These are phyloP conservation scores for Lydus trimaculatus DNA, from an alignment of 2,888 invertebrate genomes.

Conservation along the genomic window DNA sequence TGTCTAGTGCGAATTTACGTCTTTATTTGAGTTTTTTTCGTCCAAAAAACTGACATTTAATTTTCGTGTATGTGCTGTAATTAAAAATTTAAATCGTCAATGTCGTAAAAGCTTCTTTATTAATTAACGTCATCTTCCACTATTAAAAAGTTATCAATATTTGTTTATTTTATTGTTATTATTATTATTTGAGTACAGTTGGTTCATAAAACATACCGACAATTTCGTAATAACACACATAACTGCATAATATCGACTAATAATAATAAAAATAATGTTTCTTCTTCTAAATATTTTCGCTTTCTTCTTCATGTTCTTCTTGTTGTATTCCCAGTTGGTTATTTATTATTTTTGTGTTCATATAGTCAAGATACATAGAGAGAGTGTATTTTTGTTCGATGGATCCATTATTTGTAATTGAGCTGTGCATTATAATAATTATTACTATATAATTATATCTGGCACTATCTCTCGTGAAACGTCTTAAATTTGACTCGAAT, in stretches of 20 bases:
- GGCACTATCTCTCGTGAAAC: neutral
- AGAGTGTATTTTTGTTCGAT: neutral
- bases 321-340: no score
- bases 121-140: neutral
- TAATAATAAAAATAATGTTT: neutral
- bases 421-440: neutral
- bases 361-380: neutral
- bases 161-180: no score
- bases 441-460: conserved; percentile 1
- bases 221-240: neutral
- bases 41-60: neutral
- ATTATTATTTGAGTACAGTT: neutral
- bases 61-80: neutral
- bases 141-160: neutral
- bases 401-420: conserved; percentile 4
- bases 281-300: neutral
- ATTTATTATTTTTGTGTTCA: neutral
- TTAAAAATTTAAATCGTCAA: neutral
- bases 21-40: neutral
- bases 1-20: neutral
- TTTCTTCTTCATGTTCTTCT: neutral
- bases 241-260: neutral
- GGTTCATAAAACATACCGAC: neutral
- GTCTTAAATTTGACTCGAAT: neutral
- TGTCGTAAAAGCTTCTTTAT: neutral